Evolutionary conservation across 2,888 invertebrate species (phyloP).

Genomic region (Cephus sareptanus): DNA sequence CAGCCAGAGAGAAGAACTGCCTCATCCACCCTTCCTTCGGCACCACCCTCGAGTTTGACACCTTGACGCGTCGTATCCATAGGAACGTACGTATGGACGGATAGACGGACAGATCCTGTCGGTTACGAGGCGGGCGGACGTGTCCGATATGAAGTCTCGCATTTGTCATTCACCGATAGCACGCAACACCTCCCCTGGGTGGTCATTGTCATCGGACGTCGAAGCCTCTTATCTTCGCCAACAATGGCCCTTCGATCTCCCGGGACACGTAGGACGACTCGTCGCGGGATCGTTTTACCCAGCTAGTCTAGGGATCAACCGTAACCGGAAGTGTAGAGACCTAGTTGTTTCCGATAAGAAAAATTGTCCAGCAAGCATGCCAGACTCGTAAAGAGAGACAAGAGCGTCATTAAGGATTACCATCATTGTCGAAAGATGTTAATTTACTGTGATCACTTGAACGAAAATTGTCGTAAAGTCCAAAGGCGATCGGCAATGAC

Average conservation of each 20-base stretch:
- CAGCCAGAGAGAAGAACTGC: conserved; percentile 17
- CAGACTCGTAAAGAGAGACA: not conserved
- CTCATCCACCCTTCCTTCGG: conserved; percentile 17
- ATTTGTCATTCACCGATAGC: conserved; percentile 60
- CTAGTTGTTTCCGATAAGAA: conserved; percentile 18
- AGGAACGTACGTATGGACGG: conserved; percentile 12
- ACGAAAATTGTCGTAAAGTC: not conserved
- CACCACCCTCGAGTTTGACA: conserved; percentile 10
- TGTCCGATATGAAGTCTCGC: conserved; percentile 37
- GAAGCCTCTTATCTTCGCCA: conserved; percentile 52
- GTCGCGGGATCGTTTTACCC: not conserved
- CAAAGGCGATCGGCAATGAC: not conserved
- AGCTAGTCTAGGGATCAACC: not conserved
- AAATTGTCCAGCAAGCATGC: not conserved
- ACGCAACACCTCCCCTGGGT: conserved; percentile 44
- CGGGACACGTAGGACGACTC: conserved; percentile 29
- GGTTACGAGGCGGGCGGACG: conserved; percentile 27
- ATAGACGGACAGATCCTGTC: conserved; percentile 34
- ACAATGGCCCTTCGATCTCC: conserved; percentile 55
- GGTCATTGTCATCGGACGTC: conserved; percentile 54
- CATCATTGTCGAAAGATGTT: not conserved
- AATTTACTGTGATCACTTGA: not conserved
- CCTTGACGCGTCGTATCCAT: not conserved
- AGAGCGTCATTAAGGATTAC: not conserved
- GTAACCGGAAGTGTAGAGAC: conserved; percentile 16